Evolutionary conservation across 2,888 invertebrate species (phyloP), one percentile per base, ranked within the genome.

Genomic region (Pachycephus smyrnensis): DNA sequence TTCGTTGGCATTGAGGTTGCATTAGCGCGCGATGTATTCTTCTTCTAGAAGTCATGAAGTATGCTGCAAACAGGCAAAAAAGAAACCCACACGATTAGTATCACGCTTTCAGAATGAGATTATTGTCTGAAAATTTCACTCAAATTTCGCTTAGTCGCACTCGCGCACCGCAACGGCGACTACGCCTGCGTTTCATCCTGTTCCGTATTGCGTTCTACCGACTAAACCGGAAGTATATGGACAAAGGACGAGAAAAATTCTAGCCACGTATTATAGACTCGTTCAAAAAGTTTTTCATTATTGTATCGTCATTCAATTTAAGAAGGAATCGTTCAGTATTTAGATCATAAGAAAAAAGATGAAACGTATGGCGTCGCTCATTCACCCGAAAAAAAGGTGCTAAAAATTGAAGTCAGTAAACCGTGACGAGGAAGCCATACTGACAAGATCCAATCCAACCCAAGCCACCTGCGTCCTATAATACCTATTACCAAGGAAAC

Each of bases 11-110:
- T 31, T 12, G 71, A 33, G 31, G 33, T 55, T 23, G 55, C 23
- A 55, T 23, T 55, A 23, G 55, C 23, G 55, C 55, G 55, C 55
- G 55, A 55, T 71, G 71, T 31, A 71, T 71, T 75, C 23, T 35
- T 77, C 78, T 68, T 73, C 78, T 77, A 77, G 75, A 77, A 71
- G 71, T 71, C 71, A 55, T 55, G 71, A 31, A 11, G 81, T 78
- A 81, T 77, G 84, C 89, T 90, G 90, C 33, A 89, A 90, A 88
- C 87, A 89, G 81, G 85, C 84, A 88, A 86, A 86, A 86, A 86
- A 79, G 84, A 86, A 83, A 86, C 82, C 88, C 83, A 83, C 73
- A 79, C 81, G 80, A 90, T 90, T 90, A 90, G 88, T 89, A 77
- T 69, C 68, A 75, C 73, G 77, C 37, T 36, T 71, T 71, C 71